These are phyloP conservation scores for Halocaridina rubra DNA, from an alignment of 2,888 invertebrate genomes.

Conservation along the genomic window DNA sequence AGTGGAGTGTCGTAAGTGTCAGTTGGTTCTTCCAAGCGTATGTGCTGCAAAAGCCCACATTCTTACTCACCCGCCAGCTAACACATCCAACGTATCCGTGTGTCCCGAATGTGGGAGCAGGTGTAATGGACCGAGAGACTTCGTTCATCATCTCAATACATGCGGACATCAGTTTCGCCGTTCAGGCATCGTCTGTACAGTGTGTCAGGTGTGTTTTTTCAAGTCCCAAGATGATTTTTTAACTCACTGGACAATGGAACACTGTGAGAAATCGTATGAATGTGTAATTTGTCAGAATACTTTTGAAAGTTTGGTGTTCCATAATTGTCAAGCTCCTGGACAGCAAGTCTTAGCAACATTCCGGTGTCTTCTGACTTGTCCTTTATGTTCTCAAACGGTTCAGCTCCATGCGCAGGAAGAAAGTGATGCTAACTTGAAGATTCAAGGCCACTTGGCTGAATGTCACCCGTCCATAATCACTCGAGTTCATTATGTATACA, in stretches of 20 bases:
- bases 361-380: constrained; percentile 59
- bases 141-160: constrained; percentile 61
- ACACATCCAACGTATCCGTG: constrained; percentile 57
- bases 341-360: constrained; percentile 61
- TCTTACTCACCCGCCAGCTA: constrained; percentile 61
- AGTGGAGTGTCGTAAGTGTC: constrained; percentile 62
- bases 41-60: constrained; percentile 63
- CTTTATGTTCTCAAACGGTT: constrained; percentile 48
- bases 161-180: constrained; percentile 62
- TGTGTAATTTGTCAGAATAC: constrained; percentile 55
- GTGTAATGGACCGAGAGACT: constrained; percentile 58
- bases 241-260: constrained; percentile 59
- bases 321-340: constrained; percentile 58
- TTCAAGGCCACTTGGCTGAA: constrained; percentile 54
- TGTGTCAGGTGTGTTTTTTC: constrained; percentile 60
- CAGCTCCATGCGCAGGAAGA: constrained; percentile 58
- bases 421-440: constrained; percentile 50
- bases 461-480: constrained; percentile 52
- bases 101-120: constrained; percentile 62
- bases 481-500: constrained; percentile 60
- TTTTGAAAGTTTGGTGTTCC: constrained; percentile 60
- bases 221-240: constrained; percentile 58
- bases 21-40: constrained; percentile 59
- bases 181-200: constrained; percentile 56
- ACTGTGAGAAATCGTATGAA: constrained; percentile 61